phyloP scores from a whole-genome alignment of 2,113 vertebrate species.

The Gracilinanus agilis region DNA sequence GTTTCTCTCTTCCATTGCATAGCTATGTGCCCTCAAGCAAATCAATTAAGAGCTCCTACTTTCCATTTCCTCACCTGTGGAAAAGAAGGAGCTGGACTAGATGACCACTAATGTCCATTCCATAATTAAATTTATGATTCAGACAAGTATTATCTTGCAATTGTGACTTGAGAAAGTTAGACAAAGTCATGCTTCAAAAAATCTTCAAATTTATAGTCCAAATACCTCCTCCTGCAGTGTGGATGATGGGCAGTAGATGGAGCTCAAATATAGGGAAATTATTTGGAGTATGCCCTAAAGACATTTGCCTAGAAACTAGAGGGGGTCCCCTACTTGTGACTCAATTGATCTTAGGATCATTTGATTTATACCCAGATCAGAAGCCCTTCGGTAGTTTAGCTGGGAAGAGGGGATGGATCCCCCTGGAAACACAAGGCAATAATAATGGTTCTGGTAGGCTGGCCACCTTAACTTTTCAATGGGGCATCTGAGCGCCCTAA shows the following conservation, averaged over 20 bases:
- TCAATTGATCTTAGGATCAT: background rate
- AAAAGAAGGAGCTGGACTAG: background rate
- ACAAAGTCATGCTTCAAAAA: background rate
- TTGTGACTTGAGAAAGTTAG: background rate
- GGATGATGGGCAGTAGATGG: background rate
- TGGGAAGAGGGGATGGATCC: background rate
- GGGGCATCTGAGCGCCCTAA: background rate
- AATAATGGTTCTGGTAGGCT: background rate
- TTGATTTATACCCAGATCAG: background rate
- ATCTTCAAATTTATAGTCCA: background rate
- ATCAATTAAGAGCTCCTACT: background rate
- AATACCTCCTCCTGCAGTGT: background rate
- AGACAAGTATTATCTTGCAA: background rate
- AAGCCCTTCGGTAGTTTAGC: background rate
- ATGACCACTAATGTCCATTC: background rate
- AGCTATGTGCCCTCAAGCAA: background rate
- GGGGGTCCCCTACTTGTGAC: background rate
- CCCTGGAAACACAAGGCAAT: background rate
- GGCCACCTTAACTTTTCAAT: background rate
- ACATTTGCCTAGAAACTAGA: background rate
- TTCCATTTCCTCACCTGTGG: background rate
- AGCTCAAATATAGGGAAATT: background rate
- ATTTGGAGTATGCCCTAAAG: background rate
- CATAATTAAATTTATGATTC: background rate
- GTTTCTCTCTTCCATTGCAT: background rate